Percentiles rank a stretch among this genome's conserved stretches.
Conservation (phyloP, 2,888 invertebrate species). For the Prionchulus punctatus region DNA sequence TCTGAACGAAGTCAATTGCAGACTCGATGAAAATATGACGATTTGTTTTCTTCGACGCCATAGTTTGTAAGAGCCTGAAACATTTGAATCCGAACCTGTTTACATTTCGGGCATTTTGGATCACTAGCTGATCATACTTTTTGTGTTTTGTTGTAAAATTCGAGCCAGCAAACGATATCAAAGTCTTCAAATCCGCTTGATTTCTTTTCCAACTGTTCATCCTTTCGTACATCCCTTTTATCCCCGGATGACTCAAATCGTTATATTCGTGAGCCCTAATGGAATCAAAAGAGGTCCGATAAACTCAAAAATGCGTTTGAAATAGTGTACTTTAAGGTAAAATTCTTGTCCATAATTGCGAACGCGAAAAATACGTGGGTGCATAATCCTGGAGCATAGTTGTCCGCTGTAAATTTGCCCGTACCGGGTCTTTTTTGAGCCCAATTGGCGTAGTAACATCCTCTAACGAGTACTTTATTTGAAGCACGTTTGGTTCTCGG, state of each 20-base stretch:
- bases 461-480: no score
- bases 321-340: neutral
- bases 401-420: constrained; percentile 57
- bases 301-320: no score
- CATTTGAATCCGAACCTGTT: no score
- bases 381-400: constrained; percentile 59
- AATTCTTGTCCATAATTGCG: constrained; percentile 55
- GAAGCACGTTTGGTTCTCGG: no score
- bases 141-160: constrained; percentile 37
- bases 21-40: constrained; percentile 55
- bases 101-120: neutral
- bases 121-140: neutral
- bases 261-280: constrained; percentile 8
- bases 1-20: constrained; percentile 48
- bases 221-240: constrained; percentile 70
- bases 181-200: constrained; percentile 64
- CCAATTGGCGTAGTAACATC: constrained; percentile 71
- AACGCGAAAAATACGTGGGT: constrained; percentile 74
- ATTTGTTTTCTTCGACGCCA: constrained; percentile 54
- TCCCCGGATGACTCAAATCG: no score
- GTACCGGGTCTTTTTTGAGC: constrained; percentile 59
- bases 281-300: no score
- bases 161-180: constrained; percentile 83
- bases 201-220: constrained; percentile 50
- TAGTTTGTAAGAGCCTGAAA: constrained; percentile 48